Conservation (phyloP, 2,113 vertebrate species). For the Euleptes europaea region DNA sequence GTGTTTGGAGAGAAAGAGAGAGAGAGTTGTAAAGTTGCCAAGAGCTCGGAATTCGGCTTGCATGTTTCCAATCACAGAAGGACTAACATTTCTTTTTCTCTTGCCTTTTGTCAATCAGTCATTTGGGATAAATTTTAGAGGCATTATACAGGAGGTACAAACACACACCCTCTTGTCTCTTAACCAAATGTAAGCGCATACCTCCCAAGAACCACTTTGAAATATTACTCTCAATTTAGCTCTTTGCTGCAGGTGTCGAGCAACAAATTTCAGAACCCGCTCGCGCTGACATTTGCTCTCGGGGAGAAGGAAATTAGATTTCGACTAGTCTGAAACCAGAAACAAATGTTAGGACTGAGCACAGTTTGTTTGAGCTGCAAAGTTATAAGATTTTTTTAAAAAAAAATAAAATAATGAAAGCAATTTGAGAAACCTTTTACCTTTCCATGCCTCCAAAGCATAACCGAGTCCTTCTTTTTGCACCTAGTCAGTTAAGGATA, state of each 20-base stretch:
- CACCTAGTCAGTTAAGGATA: not conserved
- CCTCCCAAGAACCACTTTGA: slow-evolving; percentile 68
- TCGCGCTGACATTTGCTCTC: slow-evolving; percentile 71
- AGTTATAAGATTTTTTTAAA: slow-evolving; percentile 57
- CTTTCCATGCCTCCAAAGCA: slow-evolving; percentile 24
- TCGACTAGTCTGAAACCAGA: slow-evolving; percentile 70
- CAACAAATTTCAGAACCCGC: slow-evolving; percentile 68
- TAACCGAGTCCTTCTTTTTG: not conserved
- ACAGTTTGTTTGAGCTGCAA: slow-evolving; percentile 60
- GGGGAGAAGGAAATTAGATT: slow-evolving; percentile 72
- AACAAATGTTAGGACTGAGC: slow-evolving; percentile 75
- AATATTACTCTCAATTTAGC: slow-evolving; percentile 72
- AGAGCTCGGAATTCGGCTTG: not conserved
- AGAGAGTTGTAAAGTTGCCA: not conserved
- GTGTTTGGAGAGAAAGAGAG: slow-evolving; percentile 3
- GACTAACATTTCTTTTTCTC: slow-evolving; percentile 29
- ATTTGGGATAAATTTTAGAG: slow-evolving; percentile 7
- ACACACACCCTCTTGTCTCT: slow-evolving; percentile 38
- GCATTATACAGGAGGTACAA: not conserved
- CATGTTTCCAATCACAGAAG: not conserved
- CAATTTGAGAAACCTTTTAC: slow-evolving; percentile 44
- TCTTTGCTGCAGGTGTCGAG: slow-evolving; percentile 69
- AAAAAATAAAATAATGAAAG: slow-evolving; percentile 54
- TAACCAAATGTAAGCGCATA: slow-evolving; percentile 56
- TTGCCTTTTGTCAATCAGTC: not conserved